Evolutionary conservation across 2,113 vertebrate species (phyloP), one percentile per base, ranked within the genome.

Genomic region (Gadus macrocephalus): DNA sequence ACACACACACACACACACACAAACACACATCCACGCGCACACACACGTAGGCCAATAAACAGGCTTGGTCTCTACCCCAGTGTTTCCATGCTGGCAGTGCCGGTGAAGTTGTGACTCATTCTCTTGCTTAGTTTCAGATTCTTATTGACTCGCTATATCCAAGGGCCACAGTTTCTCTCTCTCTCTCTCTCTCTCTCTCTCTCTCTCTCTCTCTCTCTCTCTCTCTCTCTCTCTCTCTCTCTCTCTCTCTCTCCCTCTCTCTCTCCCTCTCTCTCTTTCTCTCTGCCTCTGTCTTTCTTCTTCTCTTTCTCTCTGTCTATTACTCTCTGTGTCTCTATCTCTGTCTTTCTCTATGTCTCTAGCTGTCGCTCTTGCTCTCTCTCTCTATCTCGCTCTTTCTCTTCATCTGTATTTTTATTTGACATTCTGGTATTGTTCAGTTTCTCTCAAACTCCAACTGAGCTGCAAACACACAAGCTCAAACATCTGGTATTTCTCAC

Each of bases 101-200:
- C 69, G 78, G 12, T 28, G 64, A 73, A 19, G 58, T 77, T 86
- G 75, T 90, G 90, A 92, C 80, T 91, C 89, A 90, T 69, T 86
- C 77, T 79, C 77, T 64, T 66, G 35, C 70, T 64, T 66, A 42
- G 69, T 70, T 59, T 35, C 67, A 75, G 68, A 74, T 72, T 71
- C 66, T 62, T 49, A 49, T 78, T 73, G 64, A 53, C 73, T 67
- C 53, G 66, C 60, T 19, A 9, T 25, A 11, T 62, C 70, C 69
- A 63, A 68, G 16, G 38, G 53, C 73, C 63, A 74, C 53, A 66
- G 16, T 70, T 7, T 53, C 62, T 69, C 60, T 64, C 60, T 60
- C 4, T 7, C 25, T 59, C n/a, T 65, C n/a, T 67, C 58, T 73
- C 62, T 74, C 35, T 66, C 70, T 72, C 75, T 75, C 31, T 35